These are phyloP conservation scores for Ctenodactylus gundi DNA, from an alignment of 2,113 vertebrate genomes.

Conservation along the genomic window DNA sequence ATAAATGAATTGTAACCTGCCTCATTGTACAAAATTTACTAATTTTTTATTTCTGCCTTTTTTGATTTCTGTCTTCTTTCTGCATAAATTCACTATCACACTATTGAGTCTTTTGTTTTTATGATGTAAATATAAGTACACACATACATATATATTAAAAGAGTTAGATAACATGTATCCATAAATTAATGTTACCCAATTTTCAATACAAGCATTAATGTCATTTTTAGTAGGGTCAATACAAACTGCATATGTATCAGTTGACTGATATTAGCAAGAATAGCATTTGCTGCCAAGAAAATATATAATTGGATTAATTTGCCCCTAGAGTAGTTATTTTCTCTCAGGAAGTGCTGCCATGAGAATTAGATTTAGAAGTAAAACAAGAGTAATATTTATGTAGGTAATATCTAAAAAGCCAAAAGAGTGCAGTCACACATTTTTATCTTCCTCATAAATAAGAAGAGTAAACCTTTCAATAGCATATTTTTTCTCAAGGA, in stretches of 20 bases:
- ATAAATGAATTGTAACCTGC: background rate
- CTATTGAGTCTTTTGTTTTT: background rate
- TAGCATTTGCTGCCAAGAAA: background rate
- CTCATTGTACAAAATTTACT: background rate
- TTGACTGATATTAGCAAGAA: background rate
- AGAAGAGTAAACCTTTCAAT: background rate
- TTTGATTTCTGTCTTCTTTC: background rate
- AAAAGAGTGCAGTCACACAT: background rate
- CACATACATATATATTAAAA: background rate
- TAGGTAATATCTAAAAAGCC: background rate
- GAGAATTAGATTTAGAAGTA: background rate
- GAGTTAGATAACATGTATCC: background rate
- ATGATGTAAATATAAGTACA: background rate
- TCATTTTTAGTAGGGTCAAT: background rate
- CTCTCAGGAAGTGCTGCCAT: background rate
- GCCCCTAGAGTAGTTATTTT: background rate
- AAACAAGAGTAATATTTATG: background rate
- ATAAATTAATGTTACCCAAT: background rate
- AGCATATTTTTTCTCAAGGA: background rate
- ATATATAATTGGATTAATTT: background rate
- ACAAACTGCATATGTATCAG: background rate
- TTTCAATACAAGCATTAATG: background rate
- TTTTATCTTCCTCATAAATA: background rate
- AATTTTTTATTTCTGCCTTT: background rate
- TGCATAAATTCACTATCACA: background rate